Conservation (phyloP, 2,888 invertebrate species). For the Heterodera filipjevi region DNA sequence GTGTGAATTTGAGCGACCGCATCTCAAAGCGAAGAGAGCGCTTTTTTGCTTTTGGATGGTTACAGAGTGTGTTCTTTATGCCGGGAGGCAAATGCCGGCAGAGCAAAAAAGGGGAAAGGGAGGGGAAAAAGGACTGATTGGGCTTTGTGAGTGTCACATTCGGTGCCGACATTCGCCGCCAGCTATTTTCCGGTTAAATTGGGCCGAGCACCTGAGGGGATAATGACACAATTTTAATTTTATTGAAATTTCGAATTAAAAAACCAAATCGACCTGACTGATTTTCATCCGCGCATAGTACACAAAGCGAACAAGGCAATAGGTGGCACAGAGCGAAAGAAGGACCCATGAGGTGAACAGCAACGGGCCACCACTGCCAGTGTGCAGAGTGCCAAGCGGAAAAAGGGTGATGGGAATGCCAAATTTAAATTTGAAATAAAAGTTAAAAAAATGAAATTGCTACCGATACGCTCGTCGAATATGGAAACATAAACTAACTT, state of each 20-base stretch:
- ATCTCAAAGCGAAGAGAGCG: not conserved
- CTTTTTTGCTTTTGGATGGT: not conserved
- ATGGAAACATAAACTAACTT: too few species aligned
- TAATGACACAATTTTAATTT: too few species aligned
- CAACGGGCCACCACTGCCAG: constrained; percentile 1
- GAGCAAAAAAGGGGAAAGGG: too few species aligned
- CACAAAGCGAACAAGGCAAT: constrained; percentile 31
- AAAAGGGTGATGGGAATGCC: not conserved
- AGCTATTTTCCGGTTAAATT: not conserved
- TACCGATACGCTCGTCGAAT: too few species aligned
- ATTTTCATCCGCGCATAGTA: constrained; percentile 44
- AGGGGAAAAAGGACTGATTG: not conserved
- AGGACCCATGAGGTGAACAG: constrained; percentile 26
- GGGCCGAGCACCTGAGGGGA: constrained; percentile 30
- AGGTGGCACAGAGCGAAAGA: constrained; percentile 23
- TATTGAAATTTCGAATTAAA: not conserved
- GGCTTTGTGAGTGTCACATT: not conserved
- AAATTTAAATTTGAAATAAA: not conserved
- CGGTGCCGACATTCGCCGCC: not conserved
- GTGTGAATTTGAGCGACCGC: not conserved
- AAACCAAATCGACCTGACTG: constrained; percentile 37
- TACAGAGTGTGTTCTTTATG: too few species aligned
- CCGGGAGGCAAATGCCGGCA: too few species aligned
- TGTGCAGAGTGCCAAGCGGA: constrained; percentile 34
- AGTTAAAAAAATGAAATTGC: constrained; percentile 32